phyloP scores from a whole-genome alignment of 2,888 invertebrate species.

The Apantesis nais region DNA sequence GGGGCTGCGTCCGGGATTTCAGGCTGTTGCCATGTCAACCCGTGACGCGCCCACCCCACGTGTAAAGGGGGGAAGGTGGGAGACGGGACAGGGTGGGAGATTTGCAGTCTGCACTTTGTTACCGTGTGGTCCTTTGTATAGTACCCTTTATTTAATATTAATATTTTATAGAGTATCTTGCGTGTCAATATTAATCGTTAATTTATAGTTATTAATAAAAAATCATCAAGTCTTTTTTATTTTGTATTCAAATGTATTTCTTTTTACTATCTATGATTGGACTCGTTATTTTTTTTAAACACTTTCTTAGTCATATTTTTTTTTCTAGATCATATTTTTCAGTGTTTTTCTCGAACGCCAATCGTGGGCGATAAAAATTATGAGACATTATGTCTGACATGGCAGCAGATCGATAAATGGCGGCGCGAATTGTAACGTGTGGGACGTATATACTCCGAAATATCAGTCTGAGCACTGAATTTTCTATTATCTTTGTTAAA shows the following conservation, averaged over 20 bases:
- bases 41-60: neutral
- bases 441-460: neutral
- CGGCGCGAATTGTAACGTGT: neutral
- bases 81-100: neutral
- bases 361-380: neutral
- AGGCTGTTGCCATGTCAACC: slow-evolving; percentile 1
- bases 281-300: no score
- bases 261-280: no score
- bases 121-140: neutral
- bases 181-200: no score
- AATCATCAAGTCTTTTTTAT: no score
- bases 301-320: no score
- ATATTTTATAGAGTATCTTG: neutral
- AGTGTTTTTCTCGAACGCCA: neutral
- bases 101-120: neutral
- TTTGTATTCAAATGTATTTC: no score
- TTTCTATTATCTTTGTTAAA: neutral
- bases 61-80: neutral
- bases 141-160: neutral
- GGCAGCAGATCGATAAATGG: neutral
- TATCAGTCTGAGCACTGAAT: neutral
- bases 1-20: slow-evolving; percentile 10
- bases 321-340: no score
- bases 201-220: no score
- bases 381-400: neutral